These are phyloP conservation scores for Orchestia grillus DNA, from an alignment of 1,140 invertebrate genomes.

Conservation along the genomic window DNA sequence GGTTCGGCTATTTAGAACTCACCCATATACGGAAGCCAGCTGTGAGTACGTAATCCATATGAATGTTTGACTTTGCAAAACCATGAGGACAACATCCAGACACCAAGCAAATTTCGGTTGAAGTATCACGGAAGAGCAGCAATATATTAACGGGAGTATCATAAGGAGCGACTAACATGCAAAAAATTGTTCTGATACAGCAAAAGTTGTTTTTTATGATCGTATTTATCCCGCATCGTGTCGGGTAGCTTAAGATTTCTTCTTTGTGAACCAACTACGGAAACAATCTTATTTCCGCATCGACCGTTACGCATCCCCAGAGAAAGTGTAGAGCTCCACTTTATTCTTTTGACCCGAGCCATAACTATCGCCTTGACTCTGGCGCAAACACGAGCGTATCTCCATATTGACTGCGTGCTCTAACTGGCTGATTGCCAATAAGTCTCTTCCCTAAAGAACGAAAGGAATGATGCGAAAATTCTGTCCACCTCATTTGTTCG, in stretches of 20 bases:
- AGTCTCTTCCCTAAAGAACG: not conserved
- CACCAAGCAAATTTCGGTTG: too few relatives aligned
- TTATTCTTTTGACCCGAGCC: not conserved
- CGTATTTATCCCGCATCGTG: not conserved
- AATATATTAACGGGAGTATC: too few relatives aligned
- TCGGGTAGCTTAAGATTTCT: not conserved
- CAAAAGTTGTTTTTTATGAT: not conserved
- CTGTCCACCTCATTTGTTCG: not conserved
- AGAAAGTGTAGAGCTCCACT: not conserved
- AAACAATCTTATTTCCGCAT: not conserved
- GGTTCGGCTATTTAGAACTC: too few relatives aligned
- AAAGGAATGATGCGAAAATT: not conserved
- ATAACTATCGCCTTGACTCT: not conserved
- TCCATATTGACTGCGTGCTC: not conserved
- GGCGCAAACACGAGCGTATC: not conserved
- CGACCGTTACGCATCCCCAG: too few relatives aligned
- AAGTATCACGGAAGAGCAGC: too few relatives aligned
- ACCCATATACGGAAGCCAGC: too few relatives aligned
- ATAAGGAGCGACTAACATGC: too few relatives aligned
- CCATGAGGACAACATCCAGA: too few relatives aligned
- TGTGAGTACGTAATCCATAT: too few relatives aligned
- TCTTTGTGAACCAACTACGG: not conserved
- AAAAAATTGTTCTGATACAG: too few relatives aligned
- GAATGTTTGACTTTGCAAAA: too few relatives aligned
- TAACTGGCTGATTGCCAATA: not conserved